Evolutionary conservation across 2,797 vertebrate genomes (phyloP).

Genomic region (Hozukius guyotensis): DNA sequence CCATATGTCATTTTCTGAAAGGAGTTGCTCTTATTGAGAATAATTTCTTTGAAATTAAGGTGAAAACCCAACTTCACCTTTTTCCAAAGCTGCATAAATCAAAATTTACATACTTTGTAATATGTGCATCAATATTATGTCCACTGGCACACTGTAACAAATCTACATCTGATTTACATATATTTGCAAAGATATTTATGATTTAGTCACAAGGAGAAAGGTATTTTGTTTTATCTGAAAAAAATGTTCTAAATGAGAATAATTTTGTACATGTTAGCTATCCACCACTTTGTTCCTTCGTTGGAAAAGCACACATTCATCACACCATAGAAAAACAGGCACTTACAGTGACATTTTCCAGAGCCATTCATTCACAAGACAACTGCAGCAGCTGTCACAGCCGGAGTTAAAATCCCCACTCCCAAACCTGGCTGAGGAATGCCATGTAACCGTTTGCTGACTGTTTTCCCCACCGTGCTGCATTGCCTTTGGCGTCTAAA

Average conservation of each 20-base stretch:
- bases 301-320: neutral
- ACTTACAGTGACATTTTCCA: neutral
- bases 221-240: neutral
- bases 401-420: neutral
- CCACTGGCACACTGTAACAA: neutral
- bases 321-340: neutral
- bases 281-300: neutral
- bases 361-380: conserved; percentile 10
- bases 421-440: neutral
- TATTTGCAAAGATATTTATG: neutral
- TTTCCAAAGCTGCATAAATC: neutral
- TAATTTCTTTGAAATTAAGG: neutral
- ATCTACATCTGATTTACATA: neutral
- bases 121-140: neutral
- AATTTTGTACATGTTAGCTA: neutral
- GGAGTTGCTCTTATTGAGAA: neutral
- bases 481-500: neutral
- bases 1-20: neutral
- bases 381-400: conserved; percentile 36
- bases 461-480: neutral
- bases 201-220: neutral
- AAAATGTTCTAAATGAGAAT: neutral
- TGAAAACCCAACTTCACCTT: neutral
- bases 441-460: neutral
- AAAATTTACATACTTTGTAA: neutral